phyloP scores from a whole-genome alignment of 2,797 vertebrate species.

The Falco peregrinus region DNA sequence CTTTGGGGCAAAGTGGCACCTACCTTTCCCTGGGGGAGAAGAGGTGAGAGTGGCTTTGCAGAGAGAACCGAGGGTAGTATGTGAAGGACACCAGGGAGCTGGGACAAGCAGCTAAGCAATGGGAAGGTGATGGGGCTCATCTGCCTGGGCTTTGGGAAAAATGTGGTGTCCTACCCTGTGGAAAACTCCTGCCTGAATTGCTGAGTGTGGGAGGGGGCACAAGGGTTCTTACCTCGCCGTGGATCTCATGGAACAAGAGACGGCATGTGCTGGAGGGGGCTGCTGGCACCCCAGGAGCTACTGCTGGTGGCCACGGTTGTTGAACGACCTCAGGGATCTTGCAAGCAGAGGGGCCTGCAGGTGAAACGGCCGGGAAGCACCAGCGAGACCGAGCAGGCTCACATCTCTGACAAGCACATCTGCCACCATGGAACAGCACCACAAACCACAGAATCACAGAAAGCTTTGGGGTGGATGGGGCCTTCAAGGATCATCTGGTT shows the following conservation, averaged over 20 bases:
- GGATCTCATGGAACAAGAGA: not conserved
- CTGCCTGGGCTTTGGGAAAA: not conserved
- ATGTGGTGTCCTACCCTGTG: not conserved
- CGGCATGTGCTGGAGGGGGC: accelerated
- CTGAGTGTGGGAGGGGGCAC: not conserved
- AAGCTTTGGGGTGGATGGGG: not conserved
- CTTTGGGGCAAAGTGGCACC: not conserved
- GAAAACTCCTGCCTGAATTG: not conserved
- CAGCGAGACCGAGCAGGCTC: not conserved
- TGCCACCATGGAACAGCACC: accelerated
- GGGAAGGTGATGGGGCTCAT: not conserved
- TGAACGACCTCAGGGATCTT: not conserved
- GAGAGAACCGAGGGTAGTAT: not conserved
- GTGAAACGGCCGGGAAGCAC: not conserved
- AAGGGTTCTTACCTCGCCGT: not conserved
- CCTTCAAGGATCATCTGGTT: not conserved
- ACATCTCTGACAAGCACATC: not conserved
- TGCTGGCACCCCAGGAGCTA: not conserved
- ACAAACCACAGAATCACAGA: not conserved
- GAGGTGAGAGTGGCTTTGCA: not conserved
- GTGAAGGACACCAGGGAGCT: not conserved
- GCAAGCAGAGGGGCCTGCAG: not conserved
- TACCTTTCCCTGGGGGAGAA: not conserved
- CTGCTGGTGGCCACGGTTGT: not conserved
- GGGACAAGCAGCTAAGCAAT: not conserved